Conservation (phyloP, 2,888 invertebrate species). For the Drosophila neutralis region DNA sequence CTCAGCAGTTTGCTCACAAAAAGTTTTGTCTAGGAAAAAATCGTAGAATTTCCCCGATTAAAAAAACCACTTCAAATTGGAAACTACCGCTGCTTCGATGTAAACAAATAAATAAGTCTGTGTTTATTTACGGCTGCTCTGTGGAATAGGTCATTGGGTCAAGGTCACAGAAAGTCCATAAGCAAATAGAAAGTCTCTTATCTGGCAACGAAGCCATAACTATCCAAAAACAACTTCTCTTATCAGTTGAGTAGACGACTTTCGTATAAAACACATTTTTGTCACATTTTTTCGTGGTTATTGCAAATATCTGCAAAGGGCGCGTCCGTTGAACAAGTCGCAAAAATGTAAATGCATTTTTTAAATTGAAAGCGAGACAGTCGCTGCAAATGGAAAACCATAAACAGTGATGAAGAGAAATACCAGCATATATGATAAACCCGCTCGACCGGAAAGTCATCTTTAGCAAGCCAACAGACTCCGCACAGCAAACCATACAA, state of each 20-base stretch:
- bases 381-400: slow-evolving; percentile 40
- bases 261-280: background rate
- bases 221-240: background rate
- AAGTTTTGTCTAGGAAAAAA: slow-evolving; percentile 3
- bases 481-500: slow-evolving; percentile 10
- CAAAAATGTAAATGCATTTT: slow-evolving; percentile 52
- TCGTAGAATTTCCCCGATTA: slow-evolving; percentile 10
- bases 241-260: slow-evolving; percentile 15
- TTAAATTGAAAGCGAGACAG: slow-evolving; percentile 52
- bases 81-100: background rate
- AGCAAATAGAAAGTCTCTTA: slow-evolving; percentile 9
- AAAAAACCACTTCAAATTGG: background rate
- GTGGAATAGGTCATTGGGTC: slow-evolving; percentile 36
- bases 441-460: slow-evolving; percentile 64
- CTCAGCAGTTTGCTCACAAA: slow-evolving; percentile 37
- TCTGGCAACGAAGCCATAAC: slow-evolving; percentile 6
- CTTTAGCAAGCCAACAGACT: slow-evolving; percentile 36
- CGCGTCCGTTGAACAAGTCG: slow-evolving; percentile 19
- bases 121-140: background rate
- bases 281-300: background rate
- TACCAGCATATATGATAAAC: slow-evolving; percentile 46
- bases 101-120: background rate
- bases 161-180: slow-evolving; percentile 45
- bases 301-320: slow-evolving; percentile 37
- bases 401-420: slow-evolving; percentile 33